Base-by-base conservation (phyloP, 2,888 invertebrate species). In the Dryobotodes eremita region DNA sequence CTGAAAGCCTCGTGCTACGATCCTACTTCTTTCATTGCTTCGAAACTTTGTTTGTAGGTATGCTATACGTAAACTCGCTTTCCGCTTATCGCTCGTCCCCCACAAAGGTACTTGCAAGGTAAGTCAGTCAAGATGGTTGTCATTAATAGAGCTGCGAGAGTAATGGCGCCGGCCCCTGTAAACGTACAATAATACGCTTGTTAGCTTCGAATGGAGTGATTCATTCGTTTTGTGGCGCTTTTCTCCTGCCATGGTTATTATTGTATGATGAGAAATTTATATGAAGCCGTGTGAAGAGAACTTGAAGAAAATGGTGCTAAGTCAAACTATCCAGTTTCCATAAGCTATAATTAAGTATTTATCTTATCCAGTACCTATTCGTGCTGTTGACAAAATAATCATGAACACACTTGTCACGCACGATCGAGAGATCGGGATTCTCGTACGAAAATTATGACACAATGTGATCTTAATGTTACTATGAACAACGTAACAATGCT, bases 81-180 rank as follows among this genome's bases (percentile, higher is more conserved):
- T 0, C 8, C 75, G 62, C 87, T 83, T 57, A 5, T 85, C 2
- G 4, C 83, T 91, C 83, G 76, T 6, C n/a, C 90, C 89, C 42
- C 31, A 55, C 77, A 71, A 80, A 87, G 90, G 84, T 87, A 84
- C 82, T 82, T 86, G 89, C 91, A 94, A 96, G 96, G 96, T 96
- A 95, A 95, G 95, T 94, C 94, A 94, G 94, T 93, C 94, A 94
- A 94, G 95, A 94, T 92, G 94, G 91, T 91, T 92, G 95, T 95
- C 96, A 95, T 95, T 95, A 95, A 96, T 95, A 95, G 93, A 87
- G 89, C 88, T 82, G 92, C 91, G 94, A 94, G 95, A 95, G 92
- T 94, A 93, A 95, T 94, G 94, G 93, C 83, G 86, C 87, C 82
- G 80, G 80, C 88, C 84, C 90, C 92, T 88, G 92, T 93, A 93